Base-by-base conservation (phyloP, 2,113 vertebrate species). In the Odobenus rosmarus region DNA sequence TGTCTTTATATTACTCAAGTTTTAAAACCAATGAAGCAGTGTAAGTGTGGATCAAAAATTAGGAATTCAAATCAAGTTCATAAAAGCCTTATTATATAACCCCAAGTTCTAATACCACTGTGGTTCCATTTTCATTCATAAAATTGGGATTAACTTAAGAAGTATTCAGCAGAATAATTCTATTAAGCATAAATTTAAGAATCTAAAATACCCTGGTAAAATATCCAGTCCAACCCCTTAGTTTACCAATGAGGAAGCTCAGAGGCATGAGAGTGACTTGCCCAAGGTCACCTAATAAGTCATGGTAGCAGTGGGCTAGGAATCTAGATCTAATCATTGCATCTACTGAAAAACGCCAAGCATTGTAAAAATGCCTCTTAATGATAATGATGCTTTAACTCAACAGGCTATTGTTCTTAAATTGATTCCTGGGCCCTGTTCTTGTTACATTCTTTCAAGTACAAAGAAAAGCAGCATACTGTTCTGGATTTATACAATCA, bases 401-500 rank as follows among this genome's bases (percentile, higher is more conserved):
- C 85, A 94, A 95, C 23, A 86, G 76, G 14, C 64, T 90, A 85
- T 92, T 96, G 93, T 82, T 94, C 90, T 97, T 90, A 92, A 97
- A 91, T 88, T 96, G 93, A 96, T 90, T 96, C 81, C 85, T 94
- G 59, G 93, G 67, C 39, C 76, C 81, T 79, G 51, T 84, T 97
- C 81, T 51, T 87, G 33, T 84, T 93, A 95, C 28, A 53, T 90
- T 96, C 80, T 72, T 81, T 93, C 46, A 93, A 94, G 26, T 92
- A 97, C 80, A 97, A 96, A 86, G 71, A 87, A 96, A 94, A 95
- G 80, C 46, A 90, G 33, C 71, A 62, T 9, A 91, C 18, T 72
- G 67, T 93, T 92, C 82, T 97, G 85, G 64, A 94, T 64, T 94
- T 90, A 90, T 67, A 94, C 81, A 93, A 91, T 96, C 91, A 91